Base-by-base conservation (phyloP, 1,140 invertebrate species). In the Zaprionus vittiger region DNA sequence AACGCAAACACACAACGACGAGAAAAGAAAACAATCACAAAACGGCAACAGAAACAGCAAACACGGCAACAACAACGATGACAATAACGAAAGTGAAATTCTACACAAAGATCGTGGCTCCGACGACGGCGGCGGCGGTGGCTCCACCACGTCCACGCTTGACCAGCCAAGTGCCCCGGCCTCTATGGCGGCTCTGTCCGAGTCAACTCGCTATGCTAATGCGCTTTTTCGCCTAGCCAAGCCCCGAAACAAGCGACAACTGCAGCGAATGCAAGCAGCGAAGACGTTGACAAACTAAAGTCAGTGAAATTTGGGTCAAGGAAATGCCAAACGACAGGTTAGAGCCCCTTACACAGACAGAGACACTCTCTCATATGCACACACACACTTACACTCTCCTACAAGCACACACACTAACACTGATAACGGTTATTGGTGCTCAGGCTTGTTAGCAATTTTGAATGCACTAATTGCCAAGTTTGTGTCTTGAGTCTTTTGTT, bases 31-130 rank as follows among this genome's bases (percentile, higher is more conserved):
- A 80, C 70, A 78, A 73, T 78, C 81, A 73, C 65, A 84, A 81
- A 85, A 75, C 64, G 64, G 22, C 75, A 77, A 74, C 61, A 75
- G 41, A 60, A 80, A 65, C 62, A 57, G 63, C 57, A 61, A 68
- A 44, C 41, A 34, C 31, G 31, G 31, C 31, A 66, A 28, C 49
- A 81, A 63, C 47, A 68, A 79, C 77, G 65, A 87, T 84, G 82
- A 83, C 84, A 80, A 75, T 81, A 87, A 85, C 73, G 86, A 90
- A 90, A 90, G 85, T 90, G 85, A 90, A 90, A 90, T 90, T 90
- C 85, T 90, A 91, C 83, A 83, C 69, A 89, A 79, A 78, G 78
- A 81, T 83, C 81, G 84, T 28, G 74, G 85, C 84, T 78, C 63
- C 55, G 68, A 62, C 22, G 81, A 77, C 89, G 74, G 67, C 56